phyloP scores from a whole-genome alignment of 2,797 vertebrate genomes.

The Paedocypris micromegethes region DNA sequence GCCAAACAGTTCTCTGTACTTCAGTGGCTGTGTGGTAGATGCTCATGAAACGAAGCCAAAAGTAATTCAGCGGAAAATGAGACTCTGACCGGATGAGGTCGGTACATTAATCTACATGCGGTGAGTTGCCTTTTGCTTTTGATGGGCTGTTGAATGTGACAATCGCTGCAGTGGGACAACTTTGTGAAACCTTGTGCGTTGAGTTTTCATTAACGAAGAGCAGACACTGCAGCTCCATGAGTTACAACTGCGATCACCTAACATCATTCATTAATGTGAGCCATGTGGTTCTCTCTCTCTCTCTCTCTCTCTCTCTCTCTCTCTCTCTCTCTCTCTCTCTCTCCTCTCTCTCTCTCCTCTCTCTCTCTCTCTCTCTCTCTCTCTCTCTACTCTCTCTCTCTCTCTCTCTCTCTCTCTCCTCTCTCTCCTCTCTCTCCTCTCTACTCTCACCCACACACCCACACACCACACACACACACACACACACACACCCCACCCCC shows the following conservation, averaged over 20 bases:
- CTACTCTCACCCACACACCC: no score
- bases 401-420: not conserved
- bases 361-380: conserved; percentile 14
- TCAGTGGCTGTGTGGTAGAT: conserved; percentile 13
- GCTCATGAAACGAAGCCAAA: conserved; percentile 17
- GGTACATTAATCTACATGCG: conserved; percentile 56
- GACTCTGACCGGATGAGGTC: conserved; percentile 61
- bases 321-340: conserved; percentile 1
- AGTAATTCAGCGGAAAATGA: conserved; percentile 54
- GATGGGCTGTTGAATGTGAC: not conserved
- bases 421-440: no score
- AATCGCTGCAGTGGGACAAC: conserved; percentile 17
- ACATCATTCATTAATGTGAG: conserved; percentile 26
- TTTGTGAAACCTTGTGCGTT: conserved; percentile 24
- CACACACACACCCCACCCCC: no score
- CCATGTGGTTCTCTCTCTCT: conserved; percentile 19
- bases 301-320: conserved; percentile 18
- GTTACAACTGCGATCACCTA: conserved; percentile 25
- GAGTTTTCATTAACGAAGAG: conserved; percentile 27
- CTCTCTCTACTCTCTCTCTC: not conserved
- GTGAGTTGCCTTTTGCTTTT: conserved; percentile 57
- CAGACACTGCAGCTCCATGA: conserved; percentile 14
- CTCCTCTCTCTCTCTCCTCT: conserved; percentile 3
- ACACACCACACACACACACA: no score
- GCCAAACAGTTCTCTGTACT: conserved; percentile 32